Percentiles rank a stretch among this genome's conserved stretches.
These are phyloP conservation scores for Rutilus rutilus DNA, from an alignment of 2,113 vertebrate species.

Conservation along the genomic window DNA sequence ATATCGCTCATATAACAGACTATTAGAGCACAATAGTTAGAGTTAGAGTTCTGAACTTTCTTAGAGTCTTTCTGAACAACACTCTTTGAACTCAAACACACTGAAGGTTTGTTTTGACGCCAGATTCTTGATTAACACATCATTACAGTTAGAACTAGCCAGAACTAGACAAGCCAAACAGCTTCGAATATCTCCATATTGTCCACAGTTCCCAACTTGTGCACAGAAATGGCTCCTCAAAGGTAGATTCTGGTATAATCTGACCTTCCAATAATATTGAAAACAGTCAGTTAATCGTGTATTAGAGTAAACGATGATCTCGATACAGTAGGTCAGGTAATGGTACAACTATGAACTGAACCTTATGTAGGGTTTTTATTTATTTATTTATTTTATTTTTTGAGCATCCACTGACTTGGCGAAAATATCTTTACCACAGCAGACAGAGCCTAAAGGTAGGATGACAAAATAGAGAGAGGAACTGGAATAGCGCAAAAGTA, in stretches of 20 bases:
- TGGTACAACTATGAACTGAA: background rate
- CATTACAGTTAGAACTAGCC: constrained; percentile 38
- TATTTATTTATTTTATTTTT: no score
- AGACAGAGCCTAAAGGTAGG: constrained; percentile 42
- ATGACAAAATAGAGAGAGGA: constrained; percentile 31
- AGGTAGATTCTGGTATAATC: background rate
- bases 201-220: background rate
- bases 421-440: constrained; percentile 12
- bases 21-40: constrained; percentile 63
- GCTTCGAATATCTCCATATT: background rate
- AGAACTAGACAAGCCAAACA: constrained; percentile 20
- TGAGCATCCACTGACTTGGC: background rate
- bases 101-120: constrained; percentile 31
- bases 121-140: constrained; percentile 42
- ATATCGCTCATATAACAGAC: constrained; percentile 60
- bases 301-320: background rate
- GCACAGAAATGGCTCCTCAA: background rate
- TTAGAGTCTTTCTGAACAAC: constrained; percentile 42
- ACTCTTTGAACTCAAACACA: background rate
- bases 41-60: constrained; percentile 59
- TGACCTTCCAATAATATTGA: background rate
- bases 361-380: background rate
- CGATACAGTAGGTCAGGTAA: background rate
- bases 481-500: constrained; percentile 37
- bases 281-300: background rate